Conservation (phyloP, 2,888 invertebrate genomes). For the Chymomyza caudatula region DNA sequence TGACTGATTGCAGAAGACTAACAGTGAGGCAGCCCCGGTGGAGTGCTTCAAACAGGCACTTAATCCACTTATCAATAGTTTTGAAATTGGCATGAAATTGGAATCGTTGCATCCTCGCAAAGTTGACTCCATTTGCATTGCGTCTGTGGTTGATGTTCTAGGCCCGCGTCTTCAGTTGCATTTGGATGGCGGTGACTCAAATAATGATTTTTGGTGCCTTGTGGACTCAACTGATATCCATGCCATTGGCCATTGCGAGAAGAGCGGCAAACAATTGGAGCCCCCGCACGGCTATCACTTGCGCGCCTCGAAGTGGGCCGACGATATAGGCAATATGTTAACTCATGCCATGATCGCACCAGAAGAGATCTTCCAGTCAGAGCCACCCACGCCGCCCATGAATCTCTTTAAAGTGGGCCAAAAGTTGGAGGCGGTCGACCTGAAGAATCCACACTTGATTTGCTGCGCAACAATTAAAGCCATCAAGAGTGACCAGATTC, state of each 20-base stretch:
- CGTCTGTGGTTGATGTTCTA: slow-evolving; percentile 93
- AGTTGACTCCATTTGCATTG: slow-evolving; percentile 96
- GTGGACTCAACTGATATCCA: slow-evolving; percentile 97
- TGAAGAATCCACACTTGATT: slow-evolving; percentile 97
- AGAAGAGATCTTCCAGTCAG: slow-evolving; percentile 90
- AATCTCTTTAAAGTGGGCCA: slow-evolving; percentile 94
- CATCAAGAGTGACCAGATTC: slow-evolving; percentile 94
- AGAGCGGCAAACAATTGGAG: slow-evolving; percentile 94
- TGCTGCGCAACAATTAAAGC: slow-evolving; percentile 97
- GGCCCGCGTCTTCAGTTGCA: slow-evolving; percentile 93
- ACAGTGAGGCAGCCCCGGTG: slow-evolving; percentile 88
- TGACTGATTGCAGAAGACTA: slow-evolving; percentile 82
- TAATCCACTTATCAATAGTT: slow-evolving; percentile 92
- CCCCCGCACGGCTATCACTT: slow-evolving; percentile 96
- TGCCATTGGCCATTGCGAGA: slow-evolving; percentile 95
- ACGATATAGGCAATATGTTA: slow-evolving; percentile 93
- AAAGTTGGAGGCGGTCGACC: slow-evolving; percentile 97
- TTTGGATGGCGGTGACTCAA: slow-evolving; percentile 97
- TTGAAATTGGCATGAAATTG: slow-evolving; percentile 95
- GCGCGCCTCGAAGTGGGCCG: slow-evolving; percentile 98
- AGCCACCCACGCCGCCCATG: slow-evolving; percentile 88
- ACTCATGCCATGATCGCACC: slow-evolving; percentile 95
- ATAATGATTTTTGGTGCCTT: slow-evolving; percentile 98
- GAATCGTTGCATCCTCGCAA: slow-evolving; percentile 97
- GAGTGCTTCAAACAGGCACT: slow-evolving; percentile 92